Base-by-base conservation (phyloP, 1,140 invertebrate genomes). In the Leptinotarsa defecta region DNA sequence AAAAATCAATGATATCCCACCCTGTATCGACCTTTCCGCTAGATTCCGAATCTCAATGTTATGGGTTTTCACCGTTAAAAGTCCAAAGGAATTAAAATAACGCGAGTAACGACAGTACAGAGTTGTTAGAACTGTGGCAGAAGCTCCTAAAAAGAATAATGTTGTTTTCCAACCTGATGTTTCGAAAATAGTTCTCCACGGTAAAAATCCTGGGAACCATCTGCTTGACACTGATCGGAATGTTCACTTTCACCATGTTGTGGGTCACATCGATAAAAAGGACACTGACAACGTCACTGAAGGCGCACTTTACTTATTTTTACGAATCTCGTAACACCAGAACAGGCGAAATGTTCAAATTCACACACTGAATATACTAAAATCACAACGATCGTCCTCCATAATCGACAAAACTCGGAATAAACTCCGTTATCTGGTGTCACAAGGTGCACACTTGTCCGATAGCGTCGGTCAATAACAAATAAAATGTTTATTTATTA, bases 231-330 rank as follows among this genome's bases (percentile, higher is more conserved):
- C 52, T 62, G 13, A 17, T 61, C 8, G 57, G 57, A 71, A 71
- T 22, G 57, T 71, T 71, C 52, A 71, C 70, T 62, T 71, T 71
- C 70, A 71, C 70, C 70, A 71, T 71, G n/a, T 57, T 19, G 52
- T 17, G 15, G 52, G n/a, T 17, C 52, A 57, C 52, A 57, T 57
- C 52, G 52, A 13, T 19, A 19, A 57, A 15, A 57, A 57, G 15
- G n/a, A 17, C 52, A 57, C 52, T 5, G 15, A 57, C n/a, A 57
- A 57, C 68, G 48, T 49, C 68, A 48, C 68, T 48, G 17, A 22
- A 52, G 6, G 17, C 48, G 17, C 48, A 6, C 11, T 11, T 43
- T 11, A 43, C 8, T 43, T 43, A 43, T 43, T 11, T 43, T 43
- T 2, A 11, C 8, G 34, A 43, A 43, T 43, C 34, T 43, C 8